Percentiles rank a stretch among this genome's conserved stretches.
Evolutionary conservation across 2,797 vertebrate species (phyloP).

Genomic region (Anas bahamensis): DNA sequence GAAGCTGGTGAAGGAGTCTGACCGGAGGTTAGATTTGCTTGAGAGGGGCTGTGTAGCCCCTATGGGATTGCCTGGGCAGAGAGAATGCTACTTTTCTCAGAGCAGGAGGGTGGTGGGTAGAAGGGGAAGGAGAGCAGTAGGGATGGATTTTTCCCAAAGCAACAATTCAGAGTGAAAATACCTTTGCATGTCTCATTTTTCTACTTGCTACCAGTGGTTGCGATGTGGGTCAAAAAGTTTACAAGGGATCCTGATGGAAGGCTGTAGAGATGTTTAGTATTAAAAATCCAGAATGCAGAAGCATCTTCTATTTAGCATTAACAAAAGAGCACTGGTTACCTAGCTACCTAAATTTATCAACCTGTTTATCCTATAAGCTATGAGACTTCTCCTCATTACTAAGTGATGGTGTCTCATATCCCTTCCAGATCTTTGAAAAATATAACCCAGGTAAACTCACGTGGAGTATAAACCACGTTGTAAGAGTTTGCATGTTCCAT

Average conservation of each 20-base stretch:
- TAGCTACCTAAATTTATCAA: background rate
- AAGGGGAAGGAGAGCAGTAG: background rate
- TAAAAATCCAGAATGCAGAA: background rate
- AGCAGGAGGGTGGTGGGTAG: background rate
- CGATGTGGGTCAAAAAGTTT: background rate
- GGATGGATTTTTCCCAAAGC: background rate
- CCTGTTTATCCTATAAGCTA: background rate
- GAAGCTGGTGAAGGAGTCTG: conserved; percentile 93
- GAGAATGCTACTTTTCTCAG: background rate
- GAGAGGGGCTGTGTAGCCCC: background rate
- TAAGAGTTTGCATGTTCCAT: background rate
- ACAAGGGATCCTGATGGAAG: background rate
- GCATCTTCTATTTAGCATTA: background rate
- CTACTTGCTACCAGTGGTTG: background rate
- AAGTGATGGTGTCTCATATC: background rate
- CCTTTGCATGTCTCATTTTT: background rate
- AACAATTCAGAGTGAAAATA: background rate
- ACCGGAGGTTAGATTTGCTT: conserved; percentile 83
- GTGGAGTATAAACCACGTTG: background rate
- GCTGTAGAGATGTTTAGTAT: background rate
- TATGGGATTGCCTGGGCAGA: background rate
- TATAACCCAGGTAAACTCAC: background rate
- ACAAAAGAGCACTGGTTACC: background rate
- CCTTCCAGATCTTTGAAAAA: background rate
- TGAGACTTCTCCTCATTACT: background rate